Evolutionary conservation across 1,140 invertebrate genomes (phyloP), one percentile per base, ranked within the genome.

Genomic region (Drosophila funebris): DNA sequence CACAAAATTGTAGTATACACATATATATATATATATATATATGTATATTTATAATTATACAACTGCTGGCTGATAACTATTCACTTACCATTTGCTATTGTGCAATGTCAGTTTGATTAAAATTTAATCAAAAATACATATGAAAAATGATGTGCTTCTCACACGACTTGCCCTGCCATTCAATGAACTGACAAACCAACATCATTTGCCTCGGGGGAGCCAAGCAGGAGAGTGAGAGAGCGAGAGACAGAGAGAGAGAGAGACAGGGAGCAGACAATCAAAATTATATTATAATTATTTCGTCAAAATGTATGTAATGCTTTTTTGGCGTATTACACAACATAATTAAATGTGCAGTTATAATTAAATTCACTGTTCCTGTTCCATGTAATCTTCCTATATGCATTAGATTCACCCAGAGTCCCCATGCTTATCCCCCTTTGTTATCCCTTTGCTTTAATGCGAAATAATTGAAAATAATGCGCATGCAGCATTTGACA

Each of bases 381-480:
- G 9, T 24, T 8, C 7, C 1, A 36, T 36, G 37, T 33, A 27
- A 53, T 52, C 18, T 41, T 14, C n/a, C 5, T 11, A 44, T 43
- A 13, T 13, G n/a, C 43, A 60, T 60, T 60, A 50, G 64, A 67
- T 13, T 7, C n/a, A n/a, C n/a, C n/a, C n/a, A n/a, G n/a, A n/a
- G n/a, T n/a, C n/a, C n/a, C n/a, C n/a, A n/a, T 14, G 7, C 13
- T 8, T 14, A 13, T n/a, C 0, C n/a, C n/a, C 2, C 22, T 22
- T n/a, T n/a, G n/a, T 14, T 7, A 13, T 9, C 14, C 33, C 9
- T 24, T 20, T 36, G 3, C 43, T 16, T 18, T 74, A 82, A 50
- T 63, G 57, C 14, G 39, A 58, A 77, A 87, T 87, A 84, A 87
- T 84, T 87, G 77, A 74, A 84, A 87, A 87, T 87, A 81, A 71